Conservation (phyloP, 2,888 invertebrate genomes). For the Stramonita haemastoma region DNA sequence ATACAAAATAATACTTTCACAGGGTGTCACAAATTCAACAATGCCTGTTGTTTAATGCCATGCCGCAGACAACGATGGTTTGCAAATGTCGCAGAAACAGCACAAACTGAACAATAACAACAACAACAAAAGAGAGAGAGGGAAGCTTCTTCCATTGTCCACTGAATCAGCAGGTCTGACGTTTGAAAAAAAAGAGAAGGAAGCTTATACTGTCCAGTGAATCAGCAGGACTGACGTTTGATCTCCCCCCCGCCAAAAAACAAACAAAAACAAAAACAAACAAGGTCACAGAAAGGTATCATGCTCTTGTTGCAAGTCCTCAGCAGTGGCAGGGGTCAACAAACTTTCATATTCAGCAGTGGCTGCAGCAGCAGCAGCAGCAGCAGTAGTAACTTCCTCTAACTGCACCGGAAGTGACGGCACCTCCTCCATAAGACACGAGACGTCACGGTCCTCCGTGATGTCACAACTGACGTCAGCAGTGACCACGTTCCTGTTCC, state of each 20-base stretch:
- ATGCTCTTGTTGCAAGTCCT: background rate
- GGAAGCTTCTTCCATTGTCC: too few species aligned
- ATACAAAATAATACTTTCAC: too few species aligned
- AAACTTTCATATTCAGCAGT: background rate
- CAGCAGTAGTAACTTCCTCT: background rate
- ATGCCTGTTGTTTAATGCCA: too few species aligned
- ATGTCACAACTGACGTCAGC: constrained; percentile 9
- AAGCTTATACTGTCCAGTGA: background rate
- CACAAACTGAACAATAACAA: too few species aligned
- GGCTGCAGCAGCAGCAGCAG: background rate
- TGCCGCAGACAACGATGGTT: too few species aligned
- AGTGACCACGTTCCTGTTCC: background rate
- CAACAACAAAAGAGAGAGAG: too few species aligned
- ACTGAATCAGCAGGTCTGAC: too few species aligned
- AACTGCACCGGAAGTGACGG: too few species aligned
- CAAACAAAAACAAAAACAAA: background rate
- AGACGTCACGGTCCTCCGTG: background rate
- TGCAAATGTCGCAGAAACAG: too few species aligned
- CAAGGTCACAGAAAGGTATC: background rate
- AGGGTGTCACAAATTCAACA: too few species aligned
- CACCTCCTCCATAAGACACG: background rate
- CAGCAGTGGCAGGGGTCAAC: background rate
- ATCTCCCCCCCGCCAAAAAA: too few species aligned
- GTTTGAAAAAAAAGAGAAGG: background rate
- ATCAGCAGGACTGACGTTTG: too few species aligned